Percentiles rank a stretch among this genome's conserved stretches.
phyloP scores from a whole-genome alignment of 2,888 invertebrate genomes.

The Agriopis leucophaearia region DNA sequence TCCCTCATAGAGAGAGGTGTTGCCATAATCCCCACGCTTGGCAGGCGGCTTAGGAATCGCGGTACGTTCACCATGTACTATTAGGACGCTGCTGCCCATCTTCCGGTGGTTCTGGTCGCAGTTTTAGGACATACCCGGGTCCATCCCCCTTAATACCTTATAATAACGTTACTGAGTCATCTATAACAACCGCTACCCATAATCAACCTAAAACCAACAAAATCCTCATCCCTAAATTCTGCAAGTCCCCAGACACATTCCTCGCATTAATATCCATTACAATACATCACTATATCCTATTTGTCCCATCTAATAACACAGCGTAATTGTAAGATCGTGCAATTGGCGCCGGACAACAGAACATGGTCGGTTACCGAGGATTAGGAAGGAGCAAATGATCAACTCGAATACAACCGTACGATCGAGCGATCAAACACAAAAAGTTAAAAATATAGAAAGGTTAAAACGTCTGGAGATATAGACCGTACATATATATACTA shows the following conservation, averaged over 20 bases:
- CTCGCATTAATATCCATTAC: slow-evolving; percentile 26
- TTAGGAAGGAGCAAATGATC: not conserved
- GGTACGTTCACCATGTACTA: too few relatives aligned
- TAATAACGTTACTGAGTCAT: not conserved
- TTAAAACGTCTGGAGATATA: too few relatives aligned
- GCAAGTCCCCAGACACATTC: slow-evolving; percentile 21
- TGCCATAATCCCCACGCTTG: too few relatives aligned
- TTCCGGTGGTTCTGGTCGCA: too few relatives aligned
- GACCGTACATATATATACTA: too few relatives aligned
- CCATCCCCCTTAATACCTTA: not conserved
- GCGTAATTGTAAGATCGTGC: slow-evolving; percentile 19
- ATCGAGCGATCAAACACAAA: not conserved
- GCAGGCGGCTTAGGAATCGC: too few relatives aligned
- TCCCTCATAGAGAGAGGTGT: too few relatives aligned
- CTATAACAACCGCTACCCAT: slow-evolving; percentile 1
- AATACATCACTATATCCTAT: slow-evolving; percentile 25
- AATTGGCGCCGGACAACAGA: slow-evolving; percentile 13
- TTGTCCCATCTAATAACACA: slow-evolving; percentile 20
- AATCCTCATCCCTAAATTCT: slow-evolving; percentile 12
- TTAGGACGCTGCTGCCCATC: too few relatives aligned
- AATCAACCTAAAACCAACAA: slow-evolving; percentile 12
- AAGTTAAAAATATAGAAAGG: too few relatives aligned
- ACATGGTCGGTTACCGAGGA: not conserved
- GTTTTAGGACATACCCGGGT: too few relatives aligned
- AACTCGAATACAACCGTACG: not conserved